These are phyloP conservation scores for Drosophila nikananu DNA, from an alignment of 1,140 invertebrate genomes.

Conservation along the genomic window DNA sequence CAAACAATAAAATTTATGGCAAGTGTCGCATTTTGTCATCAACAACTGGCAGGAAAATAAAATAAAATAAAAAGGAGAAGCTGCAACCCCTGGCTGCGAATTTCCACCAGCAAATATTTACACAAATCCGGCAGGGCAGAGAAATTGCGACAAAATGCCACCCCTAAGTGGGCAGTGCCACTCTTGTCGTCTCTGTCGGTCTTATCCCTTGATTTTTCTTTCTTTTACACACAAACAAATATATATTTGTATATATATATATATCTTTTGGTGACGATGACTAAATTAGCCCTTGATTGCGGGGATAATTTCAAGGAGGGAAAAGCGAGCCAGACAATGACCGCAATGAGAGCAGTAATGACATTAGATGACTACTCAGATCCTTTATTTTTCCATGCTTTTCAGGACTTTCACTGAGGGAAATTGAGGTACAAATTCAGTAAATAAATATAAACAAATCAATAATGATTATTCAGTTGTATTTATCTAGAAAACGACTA, in stretches of 20 bases:
- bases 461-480: no score
- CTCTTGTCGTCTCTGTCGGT: slow-evolving; percentile 16
- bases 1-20: slow-evolving; percentile 84
- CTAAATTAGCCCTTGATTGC: slow-evolving; percentile 78
- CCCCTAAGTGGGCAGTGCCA: slow-evolving; percentile 47
- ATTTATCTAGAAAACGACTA: no score
- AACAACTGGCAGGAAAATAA: slow-evolving; percentile 67
- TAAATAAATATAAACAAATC: no score
- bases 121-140: slow-evolving; percentile 49
- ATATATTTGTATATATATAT: background rate
- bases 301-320: background rate
- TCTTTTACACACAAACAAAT: background rate
- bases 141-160: slow-evolving; percentile 46
- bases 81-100: slow-evolving; percentile 51
- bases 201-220: slow-evolving; percentile 5
- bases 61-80: slow-evolving; percentile 24
- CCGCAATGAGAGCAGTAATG: slow-evolving; percentile 80
- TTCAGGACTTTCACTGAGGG: background rate
- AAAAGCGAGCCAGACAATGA: slow-evolving; percentile 50
- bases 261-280: slow-evolving; percentile 53
- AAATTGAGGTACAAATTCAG: background rate
- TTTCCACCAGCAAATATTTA: slow-evolving; percentile 63
- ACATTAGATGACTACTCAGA: slow-evolving; percentile 54
- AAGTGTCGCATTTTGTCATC: slow-evolving; percentile 84
- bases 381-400: slow-evolving; percentile 3